Evolutionary conservation across 1,140 invertebrate species (phyloP).

Genomic region (Pentalonia nigronervosa): DNA sequence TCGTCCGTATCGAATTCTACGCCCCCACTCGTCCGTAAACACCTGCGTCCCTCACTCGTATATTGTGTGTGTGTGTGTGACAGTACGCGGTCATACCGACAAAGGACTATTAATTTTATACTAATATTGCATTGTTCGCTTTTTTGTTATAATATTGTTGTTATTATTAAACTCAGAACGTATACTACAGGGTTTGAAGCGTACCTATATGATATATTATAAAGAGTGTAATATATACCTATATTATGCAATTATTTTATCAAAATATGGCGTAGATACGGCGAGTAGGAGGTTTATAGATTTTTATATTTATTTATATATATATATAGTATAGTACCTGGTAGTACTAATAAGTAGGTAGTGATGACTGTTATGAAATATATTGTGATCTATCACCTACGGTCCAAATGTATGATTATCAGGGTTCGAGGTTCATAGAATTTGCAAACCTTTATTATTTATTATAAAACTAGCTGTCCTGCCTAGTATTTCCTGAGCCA

Average conservation of each 20-base stretch:
- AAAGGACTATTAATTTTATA: slow-evolving; percentile 52
- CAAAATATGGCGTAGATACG: not conserved
- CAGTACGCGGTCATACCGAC: not conserved
- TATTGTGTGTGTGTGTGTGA: not conserved
- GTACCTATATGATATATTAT: too few relatives aligned
- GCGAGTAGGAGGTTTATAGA: not conserved
- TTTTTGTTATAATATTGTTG: not conserved
- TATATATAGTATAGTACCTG: not conserved
- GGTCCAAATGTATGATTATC: too few relatives aligned
- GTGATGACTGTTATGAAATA: not conserved
- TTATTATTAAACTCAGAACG: not conserved
- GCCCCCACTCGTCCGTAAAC: not conserved
- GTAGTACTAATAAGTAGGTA: not conserved
- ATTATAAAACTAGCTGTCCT: too few relatives aligned
- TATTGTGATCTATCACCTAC: too few relatives aligned
- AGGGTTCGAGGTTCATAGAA: too few relatives aligned
- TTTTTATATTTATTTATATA: not conserved
- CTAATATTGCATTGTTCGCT: slow-evolving; percentile 44
- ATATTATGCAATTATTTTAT: not conserved
- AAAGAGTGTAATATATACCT: not conserved
- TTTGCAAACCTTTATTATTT: too few relatives aligned
- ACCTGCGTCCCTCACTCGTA: not conserved
- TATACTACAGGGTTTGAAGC: not conserved
- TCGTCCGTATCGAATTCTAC: slow-evolving; percentile 50
- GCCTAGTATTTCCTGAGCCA: too few relatives aligned